Evolutionary conservation across 2,113 vertebrate species (phyloP).

Genomic region (Callipepla squamata): DNA sequence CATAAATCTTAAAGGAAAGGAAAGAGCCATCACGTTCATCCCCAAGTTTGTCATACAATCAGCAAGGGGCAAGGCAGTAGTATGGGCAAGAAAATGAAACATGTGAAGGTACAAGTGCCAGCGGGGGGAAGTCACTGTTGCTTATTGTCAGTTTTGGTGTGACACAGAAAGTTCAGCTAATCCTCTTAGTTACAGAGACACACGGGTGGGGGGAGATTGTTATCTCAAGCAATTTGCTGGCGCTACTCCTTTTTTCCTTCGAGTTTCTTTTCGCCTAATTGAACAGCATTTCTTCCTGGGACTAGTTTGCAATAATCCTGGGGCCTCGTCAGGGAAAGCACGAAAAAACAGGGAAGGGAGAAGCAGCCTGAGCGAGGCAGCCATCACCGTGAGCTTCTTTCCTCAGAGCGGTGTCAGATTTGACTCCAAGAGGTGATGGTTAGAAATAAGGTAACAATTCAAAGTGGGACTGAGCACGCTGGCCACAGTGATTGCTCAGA

Average conservation of each 20-base stretch:
- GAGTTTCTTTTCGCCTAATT: slow-evolving; percentile 78
- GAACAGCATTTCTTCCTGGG: slow-evolving; percentile 72
- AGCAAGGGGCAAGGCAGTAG: slow-evolving; percentile 69
- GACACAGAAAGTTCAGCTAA: slow-evolving; percentile 78
- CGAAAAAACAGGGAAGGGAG: slow-evolving; percentile 42
- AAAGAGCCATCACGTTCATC: slow-evolving; percentile 67
- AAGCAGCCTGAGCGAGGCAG: background rate
- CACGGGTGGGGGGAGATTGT: slow-evolving; percentile 70
- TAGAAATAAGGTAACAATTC: slow-evolving; percentile 1
- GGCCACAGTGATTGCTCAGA: background rate
- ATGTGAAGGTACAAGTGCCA: slow-evolving; percentile 72
- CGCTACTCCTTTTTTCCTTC: slow-evolving; percentile 70
- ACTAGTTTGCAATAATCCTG: slow-evolving; percentile 73
- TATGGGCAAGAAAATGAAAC: slow-evolving; percentile 71
- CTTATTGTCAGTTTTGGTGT: slow-evolving; percentile 76
- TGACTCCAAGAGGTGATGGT: background rate
- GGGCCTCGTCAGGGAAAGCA: slow-evolving; percentile 72
- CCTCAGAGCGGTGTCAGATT: background rate
- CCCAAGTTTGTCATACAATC: slow-evolving; percentile 65
- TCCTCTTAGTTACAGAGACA: slow-evolving; percentile 78
- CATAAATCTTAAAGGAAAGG: slow-evolving; percentile 63
- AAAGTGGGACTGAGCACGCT: background rate
- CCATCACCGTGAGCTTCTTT: background rate
- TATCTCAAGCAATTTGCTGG: slow-evolving; percentile 75
- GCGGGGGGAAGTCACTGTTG: slow-evolving; percentile 72